phyloP scores from a whole-genome alignment of 2,797 vertebrate genomes.

The Syngnathus rostellatus region DNA sequence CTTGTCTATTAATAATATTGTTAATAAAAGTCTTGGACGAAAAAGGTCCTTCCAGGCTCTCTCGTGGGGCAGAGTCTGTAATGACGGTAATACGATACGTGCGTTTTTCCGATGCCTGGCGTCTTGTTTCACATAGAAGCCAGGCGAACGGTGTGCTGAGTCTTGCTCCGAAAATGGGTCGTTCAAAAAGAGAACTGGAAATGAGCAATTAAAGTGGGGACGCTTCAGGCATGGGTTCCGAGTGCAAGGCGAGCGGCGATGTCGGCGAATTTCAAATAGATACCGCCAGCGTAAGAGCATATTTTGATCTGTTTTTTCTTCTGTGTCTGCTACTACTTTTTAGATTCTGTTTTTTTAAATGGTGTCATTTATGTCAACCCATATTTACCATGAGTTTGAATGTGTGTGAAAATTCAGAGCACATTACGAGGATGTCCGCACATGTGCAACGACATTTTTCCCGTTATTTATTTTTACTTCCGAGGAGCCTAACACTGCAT shows the following conservation, averaged over 20 bases:
- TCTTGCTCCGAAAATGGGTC: conserved; percentile 15
- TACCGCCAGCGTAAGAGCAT: conserved; percentile 60
- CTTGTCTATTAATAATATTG: conserved; percentile 49
- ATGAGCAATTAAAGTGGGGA: conserved; percentile 28
- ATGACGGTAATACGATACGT: neutral
- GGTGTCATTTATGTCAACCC: too few species aligned
- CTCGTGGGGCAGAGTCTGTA: neutral
- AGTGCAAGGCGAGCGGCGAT: conserved; percentile 44
- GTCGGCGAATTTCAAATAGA: conserved; percentile 47
- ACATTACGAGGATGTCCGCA: too few species aligned
- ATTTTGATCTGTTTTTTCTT: neutral
- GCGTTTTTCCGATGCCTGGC: neutral
- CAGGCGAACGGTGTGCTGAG: neutral
- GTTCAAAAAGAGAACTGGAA: conserved; percentile 5
- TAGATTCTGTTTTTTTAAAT: too few species aligned
- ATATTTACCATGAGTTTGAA: neutral
- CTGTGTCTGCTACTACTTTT: too few species aligned
- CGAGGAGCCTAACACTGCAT: conserved; percentile 33
- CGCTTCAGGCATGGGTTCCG: conserved; percentile 60
- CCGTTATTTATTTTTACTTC: neutral
- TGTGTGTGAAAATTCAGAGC: too few species aligned
- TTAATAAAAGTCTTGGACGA: conserved; percentile 72
- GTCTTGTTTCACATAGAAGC: neutral
- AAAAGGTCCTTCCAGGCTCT: conserved; percentile 5
- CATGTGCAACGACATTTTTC: too few species aligned